These are phyloP conservation scores for Myzus persicae DNA, from an alignment of 1,140 invertebrate genomes.

Conservation along the genomic window DNA sequence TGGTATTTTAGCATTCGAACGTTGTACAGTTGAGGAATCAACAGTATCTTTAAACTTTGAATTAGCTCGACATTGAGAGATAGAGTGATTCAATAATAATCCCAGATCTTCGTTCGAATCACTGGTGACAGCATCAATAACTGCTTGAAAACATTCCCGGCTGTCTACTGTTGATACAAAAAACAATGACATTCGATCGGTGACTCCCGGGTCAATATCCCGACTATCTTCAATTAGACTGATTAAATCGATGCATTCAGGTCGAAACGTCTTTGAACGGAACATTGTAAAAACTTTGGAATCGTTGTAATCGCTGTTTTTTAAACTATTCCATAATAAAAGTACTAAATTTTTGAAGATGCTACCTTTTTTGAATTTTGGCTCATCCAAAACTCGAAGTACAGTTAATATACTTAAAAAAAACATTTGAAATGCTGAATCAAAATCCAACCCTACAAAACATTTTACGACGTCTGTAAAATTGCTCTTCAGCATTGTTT, in stretches of 20 bases:
- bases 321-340: conserved; percentile 13
- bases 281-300: background rate
- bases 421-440: conserved; percentile 34
- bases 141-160: background rate
- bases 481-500: background rate
- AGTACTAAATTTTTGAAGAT: conserved; percentile 25
- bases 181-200: conserved; percentile 21
- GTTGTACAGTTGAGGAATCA: background rate
- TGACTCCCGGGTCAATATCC: background rate
- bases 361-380: conserved; percentile 46
- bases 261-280: background rate
- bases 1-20: background rate
- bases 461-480: background rate
- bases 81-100: background rate
- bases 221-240: conserved; percentile 47
- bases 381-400: background rate
- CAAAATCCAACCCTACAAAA: background rate
- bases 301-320: background rate
- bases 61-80: background rate
- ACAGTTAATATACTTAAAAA: conserved; percentile 37
- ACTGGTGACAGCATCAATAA: background rate
- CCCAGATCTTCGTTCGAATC: background rate
- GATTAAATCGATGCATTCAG: conserved; percentile 4
- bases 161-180: background rate
- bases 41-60: conserved; percentile 25